Conservation (phyloP, 2,888 invertebrate species). For the Harpalus rufipes region DNA sequence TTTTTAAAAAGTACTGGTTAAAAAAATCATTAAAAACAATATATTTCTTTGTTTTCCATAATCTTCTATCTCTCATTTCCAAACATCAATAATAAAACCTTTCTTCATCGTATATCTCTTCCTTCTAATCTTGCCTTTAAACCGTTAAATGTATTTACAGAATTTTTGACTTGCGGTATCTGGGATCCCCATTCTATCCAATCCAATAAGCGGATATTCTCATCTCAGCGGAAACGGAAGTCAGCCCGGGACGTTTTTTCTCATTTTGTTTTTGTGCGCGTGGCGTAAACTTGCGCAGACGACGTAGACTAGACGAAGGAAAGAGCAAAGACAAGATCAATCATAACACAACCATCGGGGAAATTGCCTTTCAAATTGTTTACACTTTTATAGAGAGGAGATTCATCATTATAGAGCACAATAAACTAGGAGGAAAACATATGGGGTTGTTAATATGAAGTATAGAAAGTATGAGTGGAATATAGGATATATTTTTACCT, state of each 20-base stretch:
- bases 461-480: no score
- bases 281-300: background rate
- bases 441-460: no score
- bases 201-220: background rate
- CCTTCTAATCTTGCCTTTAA: background rate
- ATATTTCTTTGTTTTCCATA: background rate
- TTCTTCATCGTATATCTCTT: background rate
- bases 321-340: slow-evolving; percentile 2
- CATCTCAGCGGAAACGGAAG: background rate
- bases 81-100: background rate
- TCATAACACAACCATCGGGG: background rate
- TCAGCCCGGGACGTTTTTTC: background rate
- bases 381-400: background rate
- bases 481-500: no score
- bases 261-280: background rate
- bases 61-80: background rate
- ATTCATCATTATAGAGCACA: background rate
- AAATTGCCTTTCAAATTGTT: slow-evolving; percentile 6
- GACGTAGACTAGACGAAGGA: background rate
- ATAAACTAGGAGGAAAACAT: no score
- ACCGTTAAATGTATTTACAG: background rate
- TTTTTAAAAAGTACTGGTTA: background rate
- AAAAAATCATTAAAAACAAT: background rate
- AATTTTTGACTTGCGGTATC: background rate
- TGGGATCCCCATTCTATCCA: background rate